phyloP scores from a whole-genome alignment of 2,888 invertebrate species.

The Escarpia spicata region DNA sequence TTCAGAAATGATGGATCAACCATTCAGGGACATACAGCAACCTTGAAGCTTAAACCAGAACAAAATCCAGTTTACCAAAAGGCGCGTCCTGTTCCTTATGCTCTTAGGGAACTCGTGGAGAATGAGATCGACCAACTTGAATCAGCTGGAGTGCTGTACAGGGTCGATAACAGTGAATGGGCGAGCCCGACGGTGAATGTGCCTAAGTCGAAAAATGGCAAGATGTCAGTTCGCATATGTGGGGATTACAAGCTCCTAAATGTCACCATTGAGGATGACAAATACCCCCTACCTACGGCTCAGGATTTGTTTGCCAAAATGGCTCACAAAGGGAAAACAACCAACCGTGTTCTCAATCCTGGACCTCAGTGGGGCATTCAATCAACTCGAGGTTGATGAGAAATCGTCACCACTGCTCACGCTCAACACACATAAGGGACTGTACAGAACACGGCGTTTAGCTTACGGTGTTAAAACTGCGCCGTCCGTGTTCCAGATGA shows the following conservation, averaged over 20 bases:
- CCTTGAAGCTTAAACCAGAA: background rate
- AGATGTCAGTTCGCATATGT: constrained; percentile 36
- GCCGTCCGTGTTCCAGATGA: too few species aligned
- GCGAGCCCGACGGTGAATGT: background rate
- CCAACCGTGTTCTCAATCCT: too few species aligned
- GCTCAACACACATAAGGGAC: too few species aligned
- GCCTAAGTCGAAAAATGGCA: background rate
- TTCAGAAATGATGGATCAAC: background rate
- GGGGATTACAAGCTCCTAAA: constrained; percentile 22
- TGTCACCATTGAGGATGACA: background rate
- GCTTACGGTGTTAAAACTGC: too few species aligned
- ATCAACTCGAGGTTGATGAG: too few species aligned
- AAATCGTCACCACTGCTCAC: too few species aligned
- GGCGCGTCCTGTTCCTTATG: background rate
- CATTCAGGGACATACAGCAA: background rate
- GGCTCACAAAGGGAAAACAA: background rate
- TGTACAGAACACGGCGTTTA: too few species aligned
- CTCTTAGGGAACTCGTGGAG: background rate
- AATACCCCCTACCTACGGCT: background rate
- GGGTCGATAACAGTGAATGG: background rate
- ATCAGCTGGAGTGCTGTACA: background rate
- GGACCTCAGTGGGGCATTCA: too few species aligned
- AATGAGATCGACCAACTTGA: background rate
- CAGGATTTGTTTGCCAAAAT: background rate
- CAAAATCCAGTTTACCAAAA: background rate